Conservation (phyloP, 2,888 invertebrate species). For the Lasioglossum oenotherae region DNA sequence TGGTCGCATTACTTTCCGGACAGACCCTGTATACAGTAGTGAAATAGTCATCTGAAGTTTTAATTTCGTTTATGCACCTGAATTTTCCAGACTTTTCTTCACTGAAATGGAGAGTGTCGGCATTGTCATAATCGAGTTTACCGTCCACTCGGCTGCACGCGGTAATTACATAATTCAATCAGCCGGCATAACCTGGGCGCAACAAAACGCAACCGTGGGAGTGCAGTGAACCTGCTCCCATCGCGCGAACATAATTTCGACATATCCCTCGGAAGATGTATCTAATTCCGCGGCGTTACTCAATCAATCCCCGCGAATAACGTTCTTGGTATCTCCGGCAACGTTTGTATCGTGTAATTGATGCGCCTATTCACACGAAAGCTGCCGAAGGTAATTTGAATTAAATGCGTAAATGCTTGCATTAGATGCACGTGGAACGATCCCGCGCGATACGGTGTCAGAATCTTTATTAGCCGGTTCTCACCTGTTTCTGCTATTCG, state of each 20-base stretch:
- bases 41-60: not conserved
- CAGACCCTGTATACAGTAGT: too few species aligned
- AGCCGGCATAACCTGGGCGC: slow-evolving; percentile 48
- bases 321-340: slow-evolving; percentile 3
- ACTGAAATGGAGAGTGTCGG: slow-evolving; percentile 11
- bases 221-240: slow-evolving; percentile 39
- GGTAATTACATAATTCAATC: slow-evolving; percentile 65
- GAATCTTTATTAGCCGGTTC: not conserved
- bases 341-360: slow-evolving; percentile 29
- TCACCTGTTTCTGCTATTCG: slow-evolving; percentile 4
- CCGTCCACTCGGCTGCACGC: slow-evolving; percentile 40
- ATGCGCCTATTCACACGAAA: slow-evolving; percentile 18
- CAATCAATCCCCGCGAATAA: slow-evolving; percentile 30
- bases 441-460: not conserved
- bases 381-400: not conserved
- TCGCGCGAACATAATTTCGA: slow-evolving; percentile 46
- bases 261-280: slow-evolving; percentile 52
- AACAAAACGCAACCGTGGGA: slow-evolving; percentile 57
- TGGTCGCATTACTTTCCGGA: too few species aligned
- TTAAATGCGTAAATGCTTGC: slow-evolving; percentile 23
- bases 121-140: slow-evolving; percentile 35
- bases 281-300: slow-evolving; percentile 45
- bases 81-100: not conserved
- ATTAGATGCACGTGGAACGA: not conserved
- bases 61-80: not conserved